A percentile compares a stretch with the other conserved stretches of the same genome.
Evolutionary conservation across 2,797 vertebrate species (phyloP).

Genomic region (Pogonophryne albipinna): DNA sequence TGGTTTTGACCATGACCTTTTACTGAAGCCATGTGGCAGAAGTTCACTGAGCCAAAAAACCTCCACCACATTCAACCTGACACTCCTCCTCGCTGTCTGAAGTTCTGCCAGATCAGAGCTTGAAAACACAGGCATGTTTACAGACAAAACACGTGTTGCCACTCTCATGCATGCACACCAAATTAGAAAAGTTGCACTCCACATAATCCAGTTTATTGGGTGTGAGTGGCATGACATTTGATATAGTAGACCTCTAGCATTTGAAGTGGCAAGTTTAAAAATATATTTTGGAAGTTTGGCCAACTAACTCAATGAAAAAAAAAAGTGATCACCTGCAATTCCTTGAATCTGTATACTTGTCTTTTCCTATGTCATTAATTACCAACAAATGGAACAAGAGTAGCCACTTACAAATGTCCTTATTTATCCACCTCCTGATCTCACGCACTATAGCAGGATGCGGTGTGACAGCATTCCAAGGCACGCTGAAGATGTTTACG

Average conservation of each 20-base stretch:
- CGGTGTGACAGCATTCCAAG: constrained; percentile 35
- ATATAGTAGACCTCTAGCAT: neutral
- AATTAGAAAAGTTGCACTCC: constrained; percentile 27
- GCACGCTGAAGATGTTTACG: constrained; percentile 11
- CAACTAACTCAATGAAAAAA: neutral
- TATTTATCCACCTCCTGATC: constrained; percentile 25
- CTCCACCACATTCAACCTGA: constrained; percentile 64
- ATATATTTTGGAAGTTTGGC: neutral
- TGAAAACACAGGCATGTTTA: constrained; percentile 55
- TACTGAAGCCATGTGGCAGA: constrained; percentile 66
- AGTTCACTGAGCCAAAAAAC: constrained; percentile 69
- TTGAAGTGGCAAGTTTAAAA: neutral
- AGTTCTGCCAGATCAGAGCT: constrained; percentile 54
- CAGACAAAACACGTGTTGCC: constrained; percentile 29
- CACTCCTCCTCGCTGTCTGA: constrained; percentile 62
- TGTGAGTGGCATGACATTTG: neutral
- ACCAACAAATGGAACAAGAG: constrained; percentile 5
- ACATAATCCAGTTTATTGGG: constrained; percentile 23
- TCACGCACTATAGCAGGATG: constrained; percentile 16
- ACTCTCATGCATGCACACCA: constrained; percentile 25
- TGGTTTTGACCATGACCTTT: constrained; percentile 82
- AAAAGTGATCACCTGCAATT: neutral
- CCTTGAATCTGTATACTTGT: too few relatives aligned
- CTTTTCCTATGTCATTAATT: neutral
- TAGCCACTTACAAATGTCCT: constrained; percentile 1